phyloP scores from a whole-genome alignment of 1,140 invertebrate genomes.

The Oscheius sp. region DNA sequence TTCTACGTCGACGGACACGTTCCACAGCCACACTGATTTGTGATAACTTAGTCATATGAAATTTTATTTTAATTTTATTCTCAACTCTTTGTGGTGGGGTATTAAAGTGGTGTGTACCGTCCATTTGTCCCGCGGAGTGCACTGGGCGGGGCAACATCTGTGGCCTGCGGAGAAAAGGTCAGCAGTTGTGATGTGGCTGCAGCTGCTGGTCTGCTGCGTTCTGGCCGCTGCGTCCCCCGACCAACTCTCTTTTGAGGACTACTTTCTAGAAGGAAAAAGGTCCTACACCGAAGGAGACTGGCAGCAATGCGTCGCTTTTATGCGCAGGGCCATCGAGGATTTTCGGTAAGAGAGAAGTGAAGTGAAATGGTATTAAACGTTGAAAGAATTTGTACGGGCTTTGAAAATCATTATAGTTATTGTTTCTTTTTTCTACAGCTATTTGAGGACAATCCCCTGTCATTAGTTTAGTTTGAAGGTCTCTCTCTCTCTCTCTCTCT shows the following conservation, averaged over 20 bases:
- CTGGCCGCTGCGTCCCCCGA: background rate
- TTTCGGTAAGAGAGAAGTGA: conserved; percentile 28
- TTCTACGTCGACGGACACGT: conserved; percentile 98
- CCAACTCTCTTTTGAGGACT: conserved; percentile 27
- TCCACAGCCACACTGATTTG: conserved; percentile 77
- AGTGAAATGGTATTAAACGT: too few species aligned
- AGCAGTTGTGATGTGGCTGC: conserved; percentile 7
- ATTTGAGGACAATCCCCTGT: background rate
- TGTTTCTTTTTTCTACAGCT: background rate
- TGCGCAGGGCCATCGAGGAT: conserved; percentile 30
- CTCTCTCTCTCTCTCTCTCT: too few species aligned
- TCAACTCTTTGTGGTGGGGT: background rate
- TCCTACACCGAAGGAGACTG: conserved; percentile 22
- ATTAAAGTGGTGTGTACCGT: too few species aligned
- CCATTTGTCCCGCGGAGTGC: background rate
- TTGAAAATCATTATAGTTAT: background rate
- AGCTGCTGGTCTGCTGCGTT: background rate
- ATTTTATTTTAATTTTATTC: background rate
- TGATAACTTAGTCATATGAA: background rate
- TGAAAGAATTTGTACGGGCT: background rate
- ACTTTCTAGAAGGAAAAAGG: conserved; percentile 17
- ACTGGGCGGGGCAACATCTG: background rate
- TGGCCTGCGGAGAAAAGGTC: conserved; percentile 2
- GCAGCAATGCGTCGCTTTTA: conserved; percentile 28
- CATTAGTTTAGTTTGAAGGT: too few species aligned